These are phyloP conservation scores for Pituophis catenifer DNA, from an alignment of 2,113 vertebrate species.

Conservation along the genomic window DNA sequence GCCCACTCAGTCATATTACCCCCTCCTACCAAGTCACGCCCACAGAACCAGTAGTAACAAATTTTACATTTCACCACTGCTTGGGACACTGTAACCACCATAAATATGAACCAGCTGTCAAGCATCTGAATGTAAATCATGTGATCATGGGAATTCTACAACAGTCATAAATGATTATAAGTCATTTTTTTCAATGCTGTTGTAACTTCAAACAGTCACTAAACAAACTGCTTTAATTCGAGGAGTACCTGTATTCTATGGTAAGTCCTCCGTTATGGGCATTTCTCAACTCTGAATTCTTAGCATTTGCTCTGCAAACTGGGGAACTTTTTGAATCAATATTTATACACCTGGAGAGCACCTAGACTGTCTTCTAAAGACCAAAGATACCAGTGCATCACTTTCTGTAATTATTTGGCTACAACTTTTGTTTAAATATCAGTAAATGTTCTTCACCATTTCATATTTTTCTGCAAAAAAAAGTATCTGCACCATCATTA, in stretches of 20 bases:
- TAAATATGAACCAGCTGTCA: too few species aligned
- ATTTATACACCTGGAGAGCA: background rate
- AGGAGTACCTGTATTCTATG: background rate
- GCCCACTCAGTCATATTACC: too few species aligned
- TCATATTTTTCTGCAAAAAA: background rate
- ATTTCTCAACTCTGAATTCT: background rate
- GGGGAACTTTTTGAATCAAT: background rate
- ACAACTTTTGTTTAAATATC: background rate
- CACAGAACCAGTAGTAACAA: too few species aligned
- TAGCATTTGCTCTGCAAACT: background rate
- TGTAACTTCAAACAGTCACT: too few species aligned
- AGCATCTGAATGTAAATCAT: too few species aligned
- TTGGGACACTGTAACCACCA: too few species aligned
- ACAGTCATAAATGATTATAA: too few species aligned
- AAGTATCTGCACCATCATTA: background rate
- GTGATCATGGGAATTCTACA: too few species aligned
- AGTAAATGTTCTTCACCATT: background rate
- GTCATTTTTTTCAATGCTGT: too few species aligned
- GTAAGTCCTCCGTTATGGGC: background rate
- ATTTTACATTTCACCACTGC: too few species aligned
- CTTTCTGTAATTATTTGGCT: background rate
- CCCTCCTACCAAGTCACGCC: too few species aligned
- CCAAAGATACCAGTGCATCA: background rate
- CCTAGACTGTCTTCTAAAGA: background rate
- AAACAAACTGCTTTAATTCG: too few species aligned